Base-by-base conservation (phyloP, 2,797 vertebrate genomes). In the Remorina albescens region DNA sequence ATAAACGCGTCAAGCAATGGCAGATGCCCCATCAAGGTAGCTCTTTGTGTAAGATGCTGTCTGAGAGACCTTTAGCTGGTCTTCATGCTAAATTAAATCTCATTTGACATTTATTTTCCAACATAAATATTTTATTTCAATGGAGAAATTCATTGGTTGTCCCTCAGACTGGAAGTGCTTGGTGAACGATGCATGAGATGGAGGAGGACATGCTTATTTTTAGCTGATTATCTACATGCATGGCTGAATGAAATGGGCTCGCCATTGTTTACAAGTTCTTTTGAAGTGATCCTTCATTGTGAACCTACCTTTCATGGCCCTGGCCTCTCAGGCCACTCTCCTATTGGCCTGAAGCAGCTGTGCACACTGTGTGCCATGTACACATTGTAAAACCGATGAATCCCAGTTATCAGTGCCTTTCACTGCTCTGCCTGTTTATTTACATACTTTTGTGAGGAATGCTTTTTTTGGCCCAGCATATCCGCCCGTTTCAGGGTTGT, bases 231-330 rank as follows among this genome's bases (percentile, higher is more conserved):
- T 93, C 82, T 87, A 72, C 74, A 53, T 78, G 76, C 67, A 8
- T 69, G 59, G 78, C 88, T 89, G 88, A 92, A 91, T 93, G 88
- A 94, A 94, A 92, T 73, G 85, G 78, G 82, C 82, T 80, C 36
- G 70, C 90, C 83, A 94, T 95, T 95, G 94, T 95, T 93, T 92
- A 82, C 88, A 65, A 91, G 89, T 88, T 88, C 94, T 93, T 94
- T 95, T 95, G 94, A 95, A 94, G 93, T 93, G 93, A 92, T 91
- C 89, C 90, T 89, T 93, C 86, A 93, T 92, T 93, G 88, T 92
- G 84, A 84, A 83, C 81, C 84, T 1, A 75, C 83, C 91, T 95
- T 95, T 94, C 90, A 93, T 86, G 85, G 88, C 67, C 71, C 60
- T 74, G 78, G 86, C 83, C 88, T 85, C 85, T 88, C 82, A 66